A percentile compares a stretch with the other conserved stretches of the same genome.
Conservation (phyloP, 2,888 invertebrate species). For the Mantis religiosa region DNA sequence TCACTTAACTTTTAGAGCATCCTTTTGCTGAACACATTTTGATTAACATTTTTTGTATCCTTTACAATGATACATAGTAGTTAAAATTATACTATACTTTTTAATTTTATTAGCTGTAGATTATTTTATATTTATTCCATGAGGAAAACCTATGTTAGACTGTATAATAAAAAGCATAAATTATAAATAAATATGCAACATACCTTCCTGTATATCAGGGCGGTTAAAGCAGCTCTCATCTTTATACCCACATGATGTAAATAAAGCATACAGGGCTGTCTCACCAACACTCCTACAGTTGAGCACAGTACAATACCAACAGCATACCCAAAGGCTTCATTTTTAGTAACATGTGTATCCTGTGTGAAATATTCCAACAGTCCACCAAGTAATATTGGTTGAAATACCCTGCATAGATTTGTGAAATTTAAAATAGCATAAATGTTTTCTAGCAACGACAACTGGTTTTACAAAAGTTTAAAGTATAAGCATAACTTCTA, state of each 20-base stretch:
- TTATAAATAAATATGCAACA: conserved; percentile 21
- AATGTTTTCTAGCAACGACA: too few relatives aligned
- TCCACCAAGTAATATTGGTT: conserved; percentile 31
- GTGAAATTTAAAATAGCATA: background rate
- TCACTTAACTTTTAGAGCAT: too few relatives aligned
- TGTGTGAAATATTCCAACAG: conserved; percentile 37
- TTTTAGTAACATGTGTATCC: conserved; percentile 29
- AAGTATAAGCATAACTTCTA: too few relatives aligned
- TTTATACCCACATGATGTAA: conserved; percentile 14
- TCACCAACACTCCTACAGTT: background rate
- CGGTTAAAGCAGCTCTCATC: conserved; percentile 14
- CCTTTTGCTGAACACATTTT: too few relatives aligned
- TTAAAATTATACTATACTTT: too few relatives aligned
- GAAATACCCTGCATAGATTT: conserved; percentile 23
- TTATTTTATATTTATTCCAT: too few relatives aligned
- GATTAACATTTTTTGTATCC: too few relatives aligned
- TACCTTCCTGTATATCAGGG: conserved; percentile 22
- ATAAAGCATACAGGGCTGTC: conserved; percentile 8
- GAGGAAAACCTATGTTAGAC: too few relatives aligned
- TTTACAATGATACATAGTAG: too few relatives aligned
- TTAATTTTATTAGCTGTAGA: too few relatives aligned
- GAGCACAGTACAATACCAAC: background rate
- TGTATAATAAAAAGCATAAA: background rate
- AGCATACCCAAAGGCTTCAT: conserved; percentile 15
- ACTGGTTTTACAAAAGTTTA: too few relatives aligned